These are phyloP conservation scores for Pogonognathellus flavescens DNA, from an alignment of 1,140 invertebrate species.

Conservation along the genomic window DNA sequence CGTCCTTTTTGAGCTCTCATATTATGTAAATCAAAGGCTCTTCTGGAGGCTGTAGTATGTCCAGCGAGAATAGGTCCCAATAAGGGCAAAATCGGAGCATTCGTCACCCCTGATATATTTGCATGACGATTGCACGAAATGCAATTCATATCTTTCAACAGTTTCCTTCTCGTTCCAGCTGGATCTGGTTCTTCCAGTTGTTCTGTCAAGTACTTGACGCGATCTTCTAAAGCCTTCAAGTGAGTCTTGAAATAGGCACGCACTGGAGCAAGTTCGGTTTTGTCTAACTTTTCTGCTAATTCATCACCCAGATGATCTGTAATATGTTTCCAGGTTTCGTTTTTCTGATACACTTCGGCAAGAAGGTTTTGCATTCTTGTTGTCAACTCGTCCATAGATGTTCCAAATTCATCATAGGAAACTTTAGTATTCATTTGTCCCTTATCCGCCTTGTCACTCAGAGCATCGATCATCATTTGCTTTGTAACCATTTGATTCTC, in stretches of 20 bases:
- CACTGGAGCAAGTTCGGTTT: constrained; percentile 77
- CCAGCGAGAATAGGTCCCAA: constrained; percentile 71
- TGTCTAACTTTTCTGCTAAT: constrained; percentile 78
- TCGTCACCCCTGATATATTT: constrained; percentile 77
- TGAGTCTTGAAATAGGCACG: constrained; percentile 78
- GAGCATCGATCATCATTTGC: constrained; percentile 77
- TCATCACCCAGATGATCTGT: constrained; percentile 78
- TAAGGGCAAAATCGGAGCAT: constrained; percentile 70
- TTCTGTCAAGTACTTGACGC: constrained; percentile 74
- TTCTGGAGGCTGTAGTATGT: constrained; percentile 55
- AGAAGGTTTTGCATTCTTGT: constrained; percentile 76
- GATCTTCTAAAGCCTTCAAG: constrained; percentile 76
- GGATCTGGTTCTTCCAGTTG: constrained; percentile 77
- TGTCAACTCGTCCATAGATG: constrained; percentile 76
- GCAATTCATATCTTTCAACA: constrained; percentile 76
- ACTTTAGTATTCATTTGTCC: constrained; percentile 78
- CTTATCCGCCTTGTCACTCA: constrained; percentile 80
- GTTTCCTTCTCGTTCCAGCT: constrained; percentile 77
- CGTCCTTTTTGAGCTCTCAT: constrained; percentile 51
- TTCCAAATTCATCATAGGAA: constrained; percentile 79
- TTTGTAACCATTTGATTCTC: constrained; percentile 75
- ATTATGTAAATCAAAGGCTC: constrained; percentile 63
- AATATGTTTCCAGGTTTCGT: constrained; percentile 76
- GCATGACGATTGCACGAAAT: constrained; percentile 81
- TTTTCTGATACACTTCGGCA: constrained; percentile 75